phyloP scores from a whole-genome alignment of 1,140 invertebrate species.

The Drosophila simulans region DNA sequence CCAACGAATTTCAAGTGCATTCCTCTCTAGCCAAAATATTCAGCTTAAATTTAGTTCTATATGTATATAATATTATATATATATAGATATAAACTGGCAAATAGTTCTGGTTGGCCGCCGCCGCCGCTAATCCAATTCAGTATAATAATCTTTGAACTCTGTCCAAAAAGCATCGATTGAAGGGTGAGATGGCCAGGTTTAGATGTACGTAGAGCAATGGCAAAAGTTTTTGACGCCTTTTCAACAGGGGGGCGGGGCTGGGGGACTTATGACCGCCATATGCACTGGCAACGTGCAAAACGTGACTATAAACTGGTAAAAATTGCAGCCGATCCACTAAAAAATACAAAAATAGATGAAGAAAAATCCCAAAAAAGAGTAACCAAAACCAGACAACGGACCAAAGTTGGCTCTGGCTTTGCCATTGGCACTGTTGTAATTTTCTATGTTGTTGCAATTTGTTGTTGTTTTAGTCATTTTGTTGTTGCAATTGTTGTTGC shows the following conservation, averaged over 20 bases:
- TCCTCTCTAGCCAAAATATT: conserved; percentile 7
- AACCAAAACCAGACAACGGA: conserved; percentile 43
- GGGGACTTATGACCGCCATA: conserved; percentile 44
- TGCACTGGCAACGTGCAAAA: conserved; percentile 53
- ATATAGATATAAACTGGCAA: neutral
- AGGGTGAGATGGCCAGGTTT: neutral
- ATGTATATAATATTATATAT: conserved; percentile 3
- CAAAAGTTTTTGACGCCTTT: conserved; percentile 58
- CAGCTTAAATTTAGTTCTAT: conserved; percentile 5
- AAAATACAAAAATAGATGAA: conserved; percentile 6
- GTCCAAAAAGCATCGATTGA: conserved; percentile 31
- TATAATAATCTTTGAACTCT: conserved; percentile 56
- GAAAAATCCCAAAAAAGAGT: conserved; percentile 22
- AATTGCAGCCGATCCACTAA: conserved; percentile 46
- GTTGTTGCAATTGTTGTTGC: conserved; percentile 36
- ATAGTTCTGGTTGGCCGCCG: conserved; percentile 14
- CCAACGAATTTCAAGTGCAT: conserved; percentile 33
- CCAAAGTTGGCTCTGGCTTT: conserved; percentile 69
- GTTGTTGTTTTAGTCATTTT: conserved; percentile 19
- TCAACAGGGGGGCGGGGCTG: conserved; percentile 1
- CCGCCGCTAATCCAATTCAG: conserved; percentile 56
- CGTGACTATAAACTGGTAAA: conserved; percentile 75
- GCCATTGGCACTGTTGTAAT: conserved; percentile 55
- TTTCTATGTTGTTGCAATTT: conserved; percentile 15
- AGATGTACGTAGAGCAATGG: conserved; percentile 15